Evolutionary conservation across 1,140 invertebrate genomes (phyloP), one percentile per base, ranked within the genome.

Genomic region (Capitella teleta): DNA sequence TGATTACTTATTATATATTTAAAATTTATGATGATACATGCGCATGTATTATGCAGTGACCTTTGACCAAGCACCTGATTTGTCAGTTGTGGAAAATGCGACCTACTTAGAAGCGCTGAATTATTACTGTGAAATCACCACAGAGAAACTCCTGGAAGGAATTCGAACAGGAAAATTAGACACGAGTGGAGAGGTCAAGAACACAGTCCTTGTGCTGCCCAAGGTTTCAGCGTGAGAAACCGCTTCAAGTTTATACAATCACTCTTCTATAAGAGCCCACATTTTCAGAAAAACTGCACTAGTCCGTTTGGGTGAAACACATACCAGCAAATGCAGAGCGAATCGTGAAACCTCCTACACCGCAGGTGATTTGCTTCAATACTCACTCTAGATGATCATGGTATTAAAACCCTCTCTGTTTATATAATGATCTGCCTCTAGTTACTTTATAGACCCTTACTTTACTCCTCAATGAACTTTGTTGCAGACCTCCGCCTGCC

Each of bases 121-220:
- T 41, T 69, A 66, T 46, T 70, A 69, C 63, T 68, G 66, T 58
- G 68, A 70, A 32, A 68, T 69, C 58, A 63, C 63, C 55, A 52
- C 57, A 38, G 61, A 66, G 45, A 68, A 63, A 40, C 64, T 62
- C 21, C 42, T 66, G 25, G 63, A 66, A 32, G 48, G 56, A 19
- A 44, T 67, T 26, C 58, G 57, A 26, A 47, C 51, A 37, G 59
- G 63, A 30, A 55, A 61, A 24, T 51, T 50, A 21, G 45, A 37
- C 4, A 51, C 16, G 18, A n/a, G 16, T 5, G 48, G 34, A 8
- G 49, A 26, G 14, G 25, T 21, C 6, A 68, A 68, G 49, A 70
- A 70, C 45, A 70, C 68, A 19, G 66, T 70, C 0, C 56, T 70
- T 25, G 66, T 70, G 12, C 52, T 70, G 36, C 68, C 68, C 2